Percentiles rank a stretch among this genome's conserved stretches.
Conservation (phyloP, 2,113 vertebrate species). For the Pardalotus punctatus region DNA sequence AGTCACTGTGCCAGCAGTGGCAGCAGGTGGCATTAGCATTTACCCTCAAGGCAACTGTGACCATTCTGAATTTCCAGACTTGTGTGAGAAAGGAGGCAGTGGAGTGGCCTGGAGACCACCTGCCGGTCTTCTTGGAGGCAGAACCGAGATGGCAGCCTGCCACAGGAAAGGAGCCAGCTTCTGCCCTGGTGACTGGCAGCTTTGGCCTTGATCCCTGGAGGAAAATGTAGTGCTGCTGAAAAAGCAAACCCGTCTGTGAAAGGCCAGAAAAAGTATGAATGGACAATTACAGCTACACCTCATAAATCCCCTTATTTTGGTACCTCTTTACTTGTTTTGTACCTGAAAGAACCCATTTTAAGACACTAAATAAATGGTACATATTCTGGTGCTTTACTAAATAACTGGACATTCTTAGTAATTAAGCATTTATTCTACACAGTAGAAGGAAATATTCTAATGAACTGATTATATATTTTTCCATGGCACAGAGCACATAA, state of each 20-base stretch:
- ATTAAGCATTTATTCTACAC: slow-evolving; percentile 33
- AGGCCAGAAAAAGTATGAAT: background rate
- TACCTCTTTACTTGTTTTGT: background rate
- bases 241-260: background rate
- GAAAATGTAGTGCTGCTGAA: slow-evolving; percentile 5
- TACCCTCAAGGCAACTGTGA: background rate
- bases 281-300: background rate
- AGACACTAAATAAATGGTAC: background rate
- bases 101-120: background rate
- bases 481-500: background rate
- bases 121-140: background rate
- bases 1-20: background rate
- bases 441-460: slow-evolving; percentile 29
- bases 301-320: background rate
- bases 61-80: slow-evolving; percentile 6
- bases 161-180: background rate
- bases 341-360: background rate
- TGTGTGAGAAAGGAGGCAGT: background rate
- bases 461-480: background rate
- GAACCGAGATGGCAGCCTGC: background rate
- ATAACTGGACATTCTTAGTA: slow-evolving; percentile 24
- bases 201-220: slow-evolving; percentile 14
- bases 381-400: background rate
- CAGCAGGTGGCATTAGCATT: background rate
- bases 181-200: slow-evolving; percentile 30